Evolutionary conservation across 53 echinoderm and acorn worm species (phyloP).

Genomic region (Henricia sp.): DNA sequence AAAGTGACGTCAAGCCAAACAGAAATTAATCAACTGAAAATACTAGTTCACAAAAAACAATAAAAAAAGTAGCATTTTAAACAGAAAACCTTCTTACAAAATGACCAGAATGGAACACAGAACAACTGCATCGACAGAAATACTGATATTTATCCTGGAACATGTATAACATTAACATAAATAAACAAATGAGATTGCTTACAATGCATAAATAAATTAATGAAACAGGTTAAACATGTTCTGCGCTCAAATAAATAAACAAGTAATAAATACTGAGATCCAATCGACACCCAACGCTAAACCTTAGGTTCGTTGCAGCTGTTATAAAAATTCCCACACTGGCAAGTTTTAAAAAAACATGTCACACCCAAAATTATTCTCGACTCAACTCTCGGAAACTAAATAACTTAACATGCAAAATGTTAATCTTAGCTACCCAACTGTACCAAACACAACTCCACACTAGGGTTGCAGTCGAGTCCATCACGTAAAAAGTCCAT

Average conservation of each 20-base stretch:
- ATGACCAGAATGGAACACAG: not conserved
- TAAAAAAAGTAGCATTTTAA: not conserved
- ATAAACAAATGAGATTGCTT: not conserved
- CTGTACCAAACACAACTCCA: too few species aligned
- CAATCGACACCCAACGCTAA: not conserved
- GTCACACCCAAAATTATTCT: not conserved
- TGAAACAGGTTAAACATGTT: not conserved
- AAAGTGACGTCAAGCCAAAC: not conserved
- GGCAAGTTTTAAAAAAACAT: not conserved
- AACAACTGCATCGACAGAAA: not conserved
- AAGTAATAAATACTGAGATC: not conserved
- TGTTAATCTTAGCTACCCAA: too few species aligned
- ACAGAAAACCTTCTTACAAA: not conserved
- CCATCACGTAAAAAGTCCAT: too few species aligned
- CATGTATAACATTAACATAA: not conserved
- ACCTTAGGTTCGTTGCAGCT: not conserved
- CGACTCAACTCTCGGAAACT: not conserved
- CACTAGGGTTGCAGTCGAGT: too few species aligned
- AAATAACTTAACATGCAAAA: too few species aligned
- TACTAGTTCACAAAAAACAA: not conserved
- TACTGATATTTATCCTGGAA: not conserved
- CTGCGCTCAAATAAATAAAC: not conserved
- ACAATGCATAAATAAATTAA: too few species aligned
- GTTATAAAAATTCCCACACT: not conserved
- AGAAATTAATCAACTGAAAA: not conserved